Conservation (phyloP, 2,888 invertebrate genomes). For the Andrena trimmerana region DNA sequence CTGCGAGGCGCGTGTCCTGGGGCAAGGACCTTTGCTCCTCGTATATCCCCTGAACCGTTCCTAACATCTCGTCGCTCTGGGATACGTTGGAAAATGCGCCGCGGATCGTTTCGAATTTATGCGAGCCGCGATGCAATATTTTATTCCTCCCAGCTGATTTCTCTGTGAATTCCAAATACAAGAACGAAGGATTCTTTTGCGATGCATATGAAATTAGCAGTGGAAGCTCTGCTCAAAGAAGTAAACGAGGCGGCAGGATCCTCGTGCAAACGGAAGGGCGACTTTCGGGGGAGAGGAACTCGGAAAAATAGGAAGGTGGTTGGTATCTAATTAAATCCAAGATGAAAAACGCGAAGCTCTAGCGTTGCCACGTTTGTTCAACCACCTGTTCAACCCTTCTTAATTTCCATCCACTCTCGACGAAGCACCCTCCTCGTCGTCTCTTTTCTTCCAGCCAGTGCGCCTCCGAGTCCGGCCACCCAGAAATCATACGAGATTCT, state of each 20-base stretch:
- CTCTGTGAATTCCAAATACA: not conserved
- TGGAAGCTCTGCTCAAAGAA: not conserved
- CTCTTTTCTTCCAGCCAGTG: slow-evolving; percentile 25
- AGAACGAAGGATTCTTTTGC: no score
- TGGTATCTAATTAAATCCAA: slow-evolving; percentile 48
- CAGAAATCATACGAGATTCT: slow-evolving; percentile 28
- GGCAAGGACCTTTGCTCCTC: slow-evolving; percentile 81
- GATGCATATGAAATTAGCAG: not conserved
- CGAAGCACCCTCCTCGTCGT: slow-evolving; percentile 44
- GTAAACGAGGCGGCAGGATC: slow-evolving; percentile 2
- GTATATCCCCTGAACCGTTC: slow-evolving; percentile 62
- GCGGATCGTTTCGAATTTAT: slow-evolving; percentile 34
- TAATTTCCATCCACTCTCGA: slow-evolving; percentile 42
- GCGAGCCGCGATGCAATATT: slow-evolving; percentile 22
- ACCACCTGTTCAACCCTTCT: slow-evolving; percentile 66
- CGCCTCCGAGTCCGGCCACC: not conserved
- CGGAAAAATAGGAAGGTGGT: slow-evolving; percentile 14
- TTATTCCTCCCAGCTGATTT: slow-evolving; percentile 19
- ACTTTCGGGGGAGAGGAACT: not conserved
- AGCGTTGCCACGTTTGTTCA: slow-evolving; percentile 60
- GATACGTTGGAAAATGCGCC: slow-evolving; percentile 35
- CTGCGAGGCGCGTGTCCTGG: slow-evolving; percentile 78
- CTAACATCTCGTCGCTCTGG: slow-evolving; percentile 41
- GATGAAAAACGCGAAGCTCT: slow-evolving; percentile 29
- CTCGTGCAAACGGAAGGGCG: not conserved